Base-by-base conservation (phyloP, 2,113 vertebrate genomes). In the Marmota monax region DNA sequence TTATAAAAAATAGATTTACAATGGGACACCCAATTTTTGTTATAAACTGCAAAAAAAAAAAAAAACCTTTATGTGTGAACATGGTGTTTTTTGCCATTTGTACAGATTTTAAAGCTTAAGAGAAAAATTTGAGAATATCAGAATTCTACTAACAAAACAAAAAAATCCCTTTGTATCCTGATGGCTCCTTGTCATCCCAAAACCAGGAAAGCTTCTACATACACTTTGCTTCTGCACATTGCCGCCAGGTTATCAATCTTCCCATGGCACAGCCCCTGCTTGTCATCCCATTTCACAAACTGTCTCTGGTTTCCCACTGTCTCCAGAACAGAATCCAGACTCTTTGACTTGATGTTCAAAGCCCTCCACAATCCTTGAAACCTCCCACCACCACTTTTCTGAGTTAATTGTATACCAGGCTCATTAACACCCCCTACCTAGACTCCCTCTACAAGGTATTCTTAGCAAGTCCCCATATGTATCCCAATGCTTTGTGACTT, bases 171-270 rank as follows among this genome's bases (percentile, higher is more conserved):
- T 82, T 90, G 25, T 27, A 1, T 77, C 72, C 77, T 92, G 61
- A 69, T 94, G 73, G 58, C 74, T 89, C 51, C 76, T 94, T 96
- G 65, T 84, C 82, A 65, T 83, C 25, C 84, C 20, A 76, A 94
- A 95, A 82, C n/a, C 80, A 93, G 89, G 58, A 91, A 88, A 80
- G 10, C 77, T 97, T 97, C 88, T 86, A n/a, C 22, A 18, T 77
- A 72, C 45, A 63, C 76, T 74, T 96, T 37, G 22, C 45, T 58
- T 73, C 84, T 65, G 27, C 90, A 61, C 45, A 51, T 22, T 2
- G 5, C 25, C 89, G 25, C 65, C 61, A 63, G 39, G 79, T 92
- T 72, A 95, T 88, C 89, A 87, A 34, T 95, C 79, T 93, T 84
- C 61, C 34, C 11, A 14, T 4, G 58, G 34, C 84, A 56, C 58